Conservation (phyloP, 2,113 vertebrate genomes). For the Leucosticte australis region DNA sequence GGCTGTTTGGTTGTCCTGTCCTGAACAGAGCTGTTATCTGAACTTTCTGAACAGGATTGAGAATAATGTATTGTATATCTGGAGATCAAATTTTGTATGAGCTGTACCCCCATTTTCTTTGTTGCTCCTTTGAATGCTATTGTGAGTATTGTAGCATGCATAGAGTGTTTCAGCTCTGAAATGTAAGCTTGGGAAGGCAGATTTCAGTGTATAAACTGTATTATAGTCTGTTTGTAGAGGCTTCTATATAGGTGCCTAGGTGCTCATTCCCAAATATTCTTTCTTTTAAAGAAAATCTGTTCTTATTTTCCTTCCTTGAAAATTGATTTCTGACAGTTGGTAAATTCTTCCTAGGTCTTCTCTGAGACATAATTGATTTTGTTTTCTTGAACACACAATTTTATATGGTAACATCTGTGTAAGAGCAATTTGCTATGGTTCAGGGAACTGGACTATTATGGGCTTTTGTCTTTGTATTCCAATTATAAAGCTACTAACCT, state of each 20-base stretch:
- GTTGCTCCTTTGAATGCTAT: neutral
- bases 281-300: neutral
- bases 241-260: neutral
- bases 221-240: neutral
- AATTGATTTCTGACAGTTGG: neutral
- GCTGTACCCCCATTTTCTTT: neutral
- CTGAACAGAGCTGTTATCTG: neutral
- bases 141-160: neutral
- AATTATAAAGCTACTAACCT: slow-evolving; percentile 62
- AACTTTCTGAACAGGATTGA: neutral
- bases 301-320: slow-evolving; percentile 1
- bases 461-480: slow-evolving; percentile 66
- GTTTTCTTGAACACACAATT: slow-evolving; percentile 46
- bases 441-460: slow-evolving; percentile 38
- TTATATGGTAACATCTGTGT: slow-evolving; percentile 44
- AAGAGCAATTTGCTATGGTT: slow-evolving; percentile 58
- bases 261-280: neutral
- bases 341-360: slow-evolving; percentile 20
- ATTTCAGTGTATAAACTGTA: neutral
- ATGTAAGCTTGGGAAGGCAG: neutral
- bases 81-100: neutral
- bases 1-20: neutral
- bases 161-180: neutral
- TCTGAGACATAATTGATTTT: slow-evolving; percentile 45
- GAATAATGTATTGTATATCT: neutral